Evolutionary conservation across 2,113 vertebrate species (phyloP).

Genomic region (Muscicapa adusta): DNA sequence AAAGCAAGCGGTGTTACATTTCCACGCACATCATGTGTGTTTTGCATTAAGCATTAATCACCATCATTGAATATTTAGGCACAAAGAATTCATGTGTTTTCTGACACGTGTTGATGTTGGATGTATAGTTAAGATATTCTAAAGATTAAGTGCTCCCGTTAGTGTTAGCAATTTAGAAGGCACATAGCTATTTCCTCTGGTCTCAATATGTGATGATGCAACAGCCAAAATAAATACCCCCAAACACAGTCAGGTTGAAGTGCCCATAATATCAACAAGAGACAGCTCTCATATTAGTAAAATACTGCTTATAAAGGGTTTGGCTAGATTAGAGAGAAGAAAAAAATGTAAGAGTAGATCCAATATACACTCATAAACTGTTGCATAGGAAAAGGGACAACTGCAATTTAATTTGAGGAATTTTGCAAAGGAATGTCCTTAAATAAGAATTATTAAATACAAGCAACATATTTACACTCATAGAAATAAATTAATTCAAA

Average conservation of each 20-base stretch:
- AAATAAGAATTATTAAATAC: slow-evolving; percentile 36
- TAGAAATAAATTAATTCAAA: neutral
- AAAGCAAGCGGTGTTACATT: neutral
- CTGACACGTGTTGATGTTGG: slow-evolving; percentile 55
- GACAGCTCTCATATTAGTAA: slow-evolving; percentile 34
- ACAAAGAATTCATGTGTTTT: slow-evolving; percentile 46
- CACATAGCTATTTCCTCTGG: slow-evolving; percentile 58
- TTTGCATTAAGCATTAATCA: slow-evolving; percentile 8
- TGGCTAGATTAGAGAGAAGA: slow-evolving; percentile 27
- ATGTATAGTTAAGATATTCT: slow-evolving; percentile 56
- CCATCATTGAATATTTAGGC: neutral
- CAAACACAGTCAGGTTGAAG: slow-evolving; percentile 41
- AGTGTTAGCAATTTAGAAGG: slow-evolving; percentile 59
- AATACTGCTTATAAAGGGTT: slow-evolving; percentile 26
- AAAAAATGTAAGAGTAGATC: neutral
- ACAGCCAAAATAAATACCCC: slow-evolving; percentile 67
- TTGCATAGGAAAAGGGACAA: slow-evolving; percentile 29
- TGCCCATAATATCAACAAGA: neutral
- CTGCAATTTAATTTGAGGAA: slow-evolving; percentile 21
- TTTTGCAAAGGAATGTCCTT: slow-evolving; percentile 17
- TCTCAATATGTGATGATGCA: slow-evolving; percentile 24
- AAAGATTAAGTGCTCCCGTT: slow-evolving; percentile 67
- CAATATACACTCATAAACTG: slow-evolving; percentile 32
- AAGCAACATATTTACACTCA: neutral
- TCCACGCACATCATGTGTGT: neutral